phyloP scores from a whole-genome alignment of 2,888 invertebrate genomes.

The Biston stratarius region DNA sequence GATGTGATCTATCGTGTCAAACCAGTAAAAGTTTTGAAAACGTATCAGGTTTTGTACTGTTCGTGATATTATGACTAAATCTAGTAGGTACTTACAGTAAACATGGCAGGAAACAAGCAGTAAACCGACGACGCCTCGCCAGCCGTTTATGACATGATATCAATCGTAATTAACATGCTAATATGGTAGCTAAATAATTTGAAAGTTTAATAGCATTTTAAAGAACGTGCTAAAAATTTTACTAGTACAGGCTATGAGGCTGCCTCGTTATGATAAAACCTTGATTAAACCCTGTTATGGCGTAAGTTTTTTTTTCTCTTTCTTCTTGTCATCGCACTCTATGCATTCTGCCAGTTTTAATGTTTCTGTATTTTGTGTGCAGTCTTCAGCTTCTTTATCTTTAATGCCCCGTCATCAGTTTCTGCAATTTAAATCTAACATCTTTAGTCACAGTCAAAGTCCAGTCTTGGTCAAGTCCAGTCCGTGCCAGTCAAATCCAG shows the following conservation, averaged over 20 bases:
- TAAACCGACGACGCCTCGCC: slow-evolving; percentile 52
- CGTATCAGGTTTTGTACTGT: neutral
- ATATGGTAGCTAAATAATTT: slow-evolving; percentile 43
- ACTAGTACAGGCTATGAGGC: slow-evolving; percentile 4
- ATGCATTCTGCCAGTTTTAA: no score
- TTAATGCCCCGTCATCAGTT: no score
- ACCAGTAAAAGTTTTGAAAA: slow-evolving; percentile 3
- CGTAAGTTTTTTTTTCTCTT: neutral
- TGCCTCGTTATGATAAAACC: neutral
- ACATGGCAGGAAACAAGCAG: slow-evolving; percentile 55
- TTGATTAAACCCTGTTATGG: neutral
- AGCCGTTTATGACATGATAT: slow-evolving; percentile 58
- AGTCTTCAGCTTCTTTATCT: no score
- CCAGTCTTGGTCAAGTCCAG: no score
- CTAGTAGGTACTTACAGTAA: slow-evolving; percentile 23
- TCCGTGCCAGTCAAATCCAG: no score
- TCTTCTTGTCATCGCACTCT: neutral
- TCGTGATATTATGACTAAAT: neutral
- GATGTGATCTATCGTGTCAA: neutral
- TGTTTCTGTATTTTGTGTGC: no score
- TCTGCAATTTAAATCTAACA: no score
- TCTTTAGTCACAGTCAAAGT: no score
- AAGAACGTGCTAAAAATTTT: slow-evolving; percentile 15
- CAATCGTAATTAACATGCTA: slow-evolving; percentile 57
- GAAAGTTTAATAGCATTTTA: slow-evolving; percentile 20